Evolutionary conservation across 2,888 invertebrate species (phyloP).

Genomic region (Glaucopsyche alexis): DNA sequence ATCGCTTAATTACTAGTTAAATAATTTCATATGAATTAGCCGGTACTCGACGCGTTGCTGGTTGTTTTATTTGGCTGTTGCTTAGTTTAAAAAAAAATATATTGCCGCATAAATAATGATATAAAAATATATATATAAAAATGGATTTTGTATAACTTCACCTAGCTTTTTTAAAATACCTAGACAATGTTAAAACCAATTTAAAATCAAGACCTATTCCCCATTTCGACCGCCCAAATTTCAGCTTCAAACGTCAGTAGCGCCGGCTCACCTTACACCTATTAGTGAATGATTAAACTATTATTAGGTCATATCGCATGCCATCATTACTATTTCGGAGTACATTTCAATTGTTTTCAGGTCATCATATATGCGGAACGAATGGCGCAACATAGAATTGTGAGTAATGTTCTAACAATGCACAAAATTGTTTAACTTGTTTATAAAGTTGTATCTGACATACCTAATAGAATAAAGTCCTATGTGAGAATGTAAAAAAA

Average conservation of each 20-base stretch:
- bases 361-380: constrained; percentile 19
- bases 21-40: background rate
- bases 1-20: constrained; percentile 16
- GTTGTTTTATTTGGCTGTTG: background rate
- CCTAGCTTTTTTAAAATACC: too few species aligned
- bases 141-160: too few species aligned
- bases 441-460: too few species aligned
- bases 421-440: background rate
- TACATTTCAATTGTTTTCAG: constrained; percentile 27
- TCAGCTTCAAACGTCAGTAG: background rate
- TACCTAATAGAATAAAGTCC: too few species aligned
- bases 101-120: too few species aligned
- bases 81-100: too few species aligned
- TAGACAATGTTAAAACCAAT: too few species aligned
- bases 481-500: too few species aligned
- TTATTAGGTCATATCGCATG: constrained; percentile 6
- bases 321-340: background rate
- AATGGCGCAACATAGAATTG: background rate
- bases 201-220: background rate
- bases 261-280: background rate
- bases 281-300: constrained; percentile 7
- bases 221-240: background rate
- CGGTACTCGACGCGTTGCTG: background rate
- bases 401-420: constrained; percentile 13
- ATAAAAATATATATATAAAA: too few species aligned